Base-by-base conservation (phyloP, 1,140 invertebrate genomes). In the Drosophila mayri region DNA sequence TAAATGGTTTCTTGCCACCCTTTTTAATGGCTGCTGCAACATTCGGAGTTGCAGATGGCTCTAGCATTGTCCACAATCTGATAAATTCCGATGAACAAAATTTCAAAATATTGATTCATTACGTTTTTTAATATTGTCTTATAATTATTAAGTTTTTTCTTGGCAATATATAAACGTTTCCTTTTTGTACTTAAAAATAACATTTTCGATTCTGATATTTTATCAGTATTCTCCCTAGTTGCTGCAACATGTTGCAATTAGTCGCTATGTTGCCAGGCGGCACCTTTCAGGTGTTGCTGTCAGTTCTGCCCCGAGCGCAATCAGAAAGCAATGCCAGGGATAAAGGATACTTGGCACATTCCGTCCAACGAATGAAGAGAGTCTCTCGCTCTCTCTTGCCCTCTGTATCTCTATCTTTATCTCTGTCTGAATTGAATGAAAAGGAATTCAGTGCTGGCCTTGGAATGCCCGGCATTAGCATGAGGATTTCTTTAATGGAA, bases 401-500 rank as follows among this genome's bases (percentile, higher is more conserved):
- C 10, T 6, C 41, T 6, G 3, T 22, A 22, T 16, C 4, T 44
- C 11, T 22, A 22, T 44, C 18, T 44, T 18, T 7, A 22, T 47
- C 46, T 47, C 14, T 0, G 22, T 20, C 20, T 38, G 52, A 55
- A 55, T 38, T 55, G 50, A 64, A 67, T 38, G 58, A 63, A 67
- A 63, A 18, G 43, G 58, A 67, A 67, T 47, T 18, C 35, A 55
- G 52, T n/a, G 20, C 43, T 28, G 35, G 37, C 35, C 59, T 67
- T 50, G 44, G 35, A 67, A 67, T 47, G 58, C 32, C 32, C 32
- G 37, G 52, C 52, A 65, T 65, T 65, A 43, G 38, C 38, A 65
- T 65, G 30, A 40, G 32, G 62, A 70, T 70, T 50, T 67, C 66
- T 32, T 67, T 44, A 54, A 67, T 67, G 66, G 47, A 50, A 62